These are phyloP conservation scores for Pseudolycoriella hygida DNA, from an alignment of 2,888 invertebrate genomes.

Conservation along the genomic window DNA sequence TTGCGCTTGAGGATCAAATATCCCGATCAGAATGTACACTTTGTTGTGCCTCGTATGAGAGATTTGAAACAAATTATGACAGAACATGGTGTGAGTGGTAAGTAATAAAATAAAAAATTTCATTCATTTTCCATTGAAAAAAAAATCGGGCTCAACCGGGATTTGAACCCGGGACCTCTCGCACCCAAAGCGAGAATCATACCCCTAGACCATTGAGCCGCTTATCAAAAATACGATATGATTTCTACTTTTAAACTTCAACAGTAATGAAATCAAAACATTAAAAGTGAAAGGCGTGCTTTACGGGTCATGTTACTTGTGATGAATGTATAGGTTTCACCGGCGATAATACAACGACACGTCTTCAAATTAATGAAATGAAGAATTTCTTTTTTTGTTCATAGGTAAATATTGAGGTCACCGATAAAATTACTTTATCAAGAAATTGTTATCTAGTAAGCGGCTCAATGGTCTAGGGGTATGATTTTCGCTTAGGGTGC, in stretches of 20 bases:
- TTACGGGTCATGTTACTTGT: too few relatives aligned
- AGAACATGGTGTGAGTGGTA: constrained; percentile 35
- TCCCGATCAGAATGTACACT: constrained; percentile 78
- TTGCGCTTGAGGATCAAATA: constrained; percentile 75
- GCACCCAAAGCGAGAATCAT: constrained; percentile 44
- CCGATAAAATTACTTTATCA: too few relatives aligned
- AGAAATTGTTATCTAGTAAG: constrained; percentile 6
- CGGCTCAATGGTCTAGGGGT: constrained; percentile 38
- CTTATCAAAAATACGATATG: constrained; percentile 5
- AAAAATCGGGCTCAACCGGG: constrained; percentile 34
- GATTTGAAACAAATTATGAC: constrained; percentile 52
- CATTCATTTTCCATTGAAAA: constrained; percentile 9
- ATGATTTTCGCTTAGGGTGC: constrained; percentile 44
- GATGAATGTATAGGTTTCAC: too few relatives aligned
- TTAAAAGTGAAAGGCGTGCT: too few relatives aligned
- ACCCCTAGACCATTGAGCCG: constrained; percentile 38
- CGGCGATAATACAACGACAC: too few relatives aligned
- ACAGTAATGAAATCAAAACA: too few relatives aligned
- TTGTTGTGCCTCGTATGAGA: constrained; percentile 58
- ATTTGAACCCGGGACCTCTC: constrained; percentile 45
- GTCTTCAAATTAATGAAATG: too few relatives aligned
- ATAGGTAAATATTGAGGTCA: too few relatives aligned
- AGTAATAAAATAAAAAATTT: background rate
- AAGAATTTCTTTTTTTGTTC: too few relatives aligned
- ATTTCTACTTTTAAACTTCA: too few relatives aligned